Evolutionary conservation across 1,140 invertebrate species (phyloP).

Genomic region (Lepeophtheirus salmonis): DNA sequence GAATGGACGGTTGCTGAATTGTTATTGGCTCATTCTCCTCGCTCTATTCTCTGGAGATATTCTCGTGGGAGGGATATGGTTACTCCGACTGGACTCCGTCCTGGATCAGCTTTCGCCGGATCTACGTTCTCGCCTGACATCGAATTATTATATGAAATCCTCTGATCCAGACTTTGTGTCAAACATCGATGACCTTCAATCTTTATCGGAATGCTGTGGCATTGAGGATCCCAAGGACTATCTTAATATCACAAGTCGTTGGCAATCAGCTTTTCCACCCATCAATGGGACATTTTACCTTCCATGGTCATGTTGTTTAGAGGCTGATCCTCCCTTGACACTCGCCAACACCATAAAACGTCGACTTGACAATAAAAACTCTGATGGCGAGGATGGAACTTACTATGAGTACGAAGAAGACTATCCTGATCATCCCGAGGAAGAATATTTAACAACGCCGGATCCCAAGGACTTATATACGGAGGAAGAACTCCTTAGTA

Average conservation of each 20-base stretch:
- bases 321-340: neutral
- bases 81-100: slow-evolving; percentile 55
- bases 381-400: neutral
- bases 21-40: slow-evolving; percentile 61
- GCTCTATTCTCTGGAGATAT: slow-evolving; percentile 60
- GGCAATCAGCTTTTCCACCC: neutral
- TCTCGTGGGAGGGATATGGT: slow-evolving; percentile 64
- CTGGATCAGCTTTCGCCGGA: slow-evolving; percentile 45
- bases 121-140: slow-evolving; percentile 36
- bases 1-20: slow-evolving; percentile 55
- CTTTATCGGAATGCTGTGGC: slow-evolving; percentile 55
- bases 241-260: slow-evolving; percentile 20
- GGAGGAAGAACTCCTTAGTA: neutral
- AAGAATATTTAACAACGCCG: neutral
- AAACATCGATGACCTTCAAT: slow-evolving; percentile 58
- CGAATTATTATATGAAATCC: slow-evolving; percentile 37
- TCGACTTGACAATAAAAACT: neutral
- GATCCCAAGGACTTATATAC: neutral
- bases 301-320: neutral
- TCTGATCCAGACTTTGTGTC: slow-evolving; percentile 47
- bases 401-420: neutral
- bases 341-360: neutral
- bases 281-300: neutral
- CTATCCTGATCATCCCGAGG: neutral
- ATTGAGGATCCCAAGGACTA: slow-evolving; percentile 47